Base-by-base conservation (phyloP, 2,113 vertebrate genomes). In the Cyprinodon variegatus region DNA sequence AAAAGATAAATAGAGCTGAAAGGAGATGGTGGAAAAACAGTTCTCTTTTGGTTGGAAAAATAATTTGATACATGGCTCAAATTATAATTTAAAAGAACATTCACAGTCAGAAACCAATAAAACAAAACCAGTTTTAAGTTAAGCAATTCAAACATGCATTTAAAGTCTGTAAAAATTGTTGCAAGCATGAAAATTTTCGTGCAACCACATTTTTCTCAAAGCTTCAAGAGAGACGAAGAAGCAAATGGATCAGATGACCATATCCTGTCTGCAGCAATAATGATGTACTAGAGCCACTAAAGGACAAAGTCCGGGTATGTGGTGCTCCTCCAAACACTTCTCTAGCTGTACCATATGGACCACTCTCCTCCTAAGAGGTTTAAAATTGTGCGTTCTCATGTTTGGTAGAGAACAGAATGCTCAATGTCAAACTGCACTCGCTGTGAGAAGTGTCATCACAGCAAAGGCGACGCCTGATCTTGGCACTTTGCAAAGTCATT, bases 171-270 rank as follows among this genome's bases (percentile, higher is more conserved):
- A n/a, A 57, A 57, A 57, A 8, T 14, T 8, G 17, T 9, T 57
- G n/a, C 17, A 14, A 20, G 17, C n/a, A 4, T 77, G n/a, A 60
- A 36, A 5, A 81, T 17, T 38, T 75, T 76, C 15, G 57, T 73
- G 40, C 37, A 63, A 75, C 12, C 13, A 15, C 48, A 65, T 43
- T 83, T 50, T 36, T 69, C 48, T 66, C 63, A 64, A n/a, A 78
- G 64, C 88, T 84, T 86, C 74, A 81, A 72, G 37, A 66, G 67
- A 68, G 84, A 87, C 65, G 81, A 40, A 79, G 90, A 81, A 90
- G 90, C 87, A 88, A 78, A 89, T 90, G 83, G 81, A 87, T 92
- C 83, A 75, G 86, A 81, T 72, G 84, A 86, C 76, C 68, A 83
- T 78, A 71, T 82, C 91, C 85, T 83, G 71, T 73, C 66, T 68